Evolutionary conservation across 2,113 vertebrate genomes (phyloP), one percentile per base, ranked within the genome.

Genomic region (Myrmecophaga tridactyla): DNA sequence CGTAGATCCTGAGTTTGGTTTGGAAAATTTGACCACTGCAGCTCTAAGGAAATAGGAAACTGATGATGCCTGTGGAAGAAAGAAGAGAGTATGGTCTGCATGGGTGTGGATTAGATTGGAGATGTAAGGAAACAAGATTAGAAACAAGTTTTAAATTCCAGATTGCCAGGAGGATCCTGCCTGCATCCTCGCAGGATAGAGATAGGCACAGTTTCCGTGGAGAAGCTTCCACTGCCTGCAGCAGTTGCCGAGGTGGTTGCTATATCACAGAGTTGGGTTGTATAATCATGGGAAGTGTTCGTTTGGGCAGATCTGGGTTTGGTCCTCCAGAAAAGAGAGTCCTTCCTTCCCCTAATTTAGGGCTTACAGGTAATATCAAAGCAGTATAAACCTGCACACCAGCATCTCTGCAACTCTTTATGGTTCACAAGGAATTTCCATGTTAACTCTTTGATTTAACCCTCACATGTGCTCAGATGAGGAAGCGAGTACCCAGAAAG

Each of bases 1-100:
- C 39, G 60, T 73, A 80, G 62, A 20, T 86, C 51, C 65, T 70
- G 90, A 90, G 8, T 85, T n/a, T 62, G 72, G 62, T 95, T 97
- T 73, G 51, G 73, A 63, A 83, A 95, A 83, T 60, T n/a, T 90
- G 91, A 80, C 51, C 36, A 39, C 73, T 36, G 29, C 23, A 11
- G 10, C 84, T 72, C 8, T 48, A 12, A 86, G 86, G 75, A 90
- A 25, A 20, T 29, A 4, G 0, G 34, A 65, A 41, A 29, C 34
- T 0, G 10, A 14, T 21, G 87, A 85, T 63, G 39, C 25, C 92
- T 77, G n/a, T 13, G 25, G 34, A 43, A 51, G n/a, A 80, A 60
- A 36, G 18, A 13, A 41, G 87, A 51, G 29, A 29, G 3, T 21
- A 14, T 39, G 56, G 53, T 11, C 43, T 53, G 51, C 29, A 18